Evolutionary conservation across 2,113 vertebrate species (phyloP).

Genomic region (Neogale vison): DNA sequence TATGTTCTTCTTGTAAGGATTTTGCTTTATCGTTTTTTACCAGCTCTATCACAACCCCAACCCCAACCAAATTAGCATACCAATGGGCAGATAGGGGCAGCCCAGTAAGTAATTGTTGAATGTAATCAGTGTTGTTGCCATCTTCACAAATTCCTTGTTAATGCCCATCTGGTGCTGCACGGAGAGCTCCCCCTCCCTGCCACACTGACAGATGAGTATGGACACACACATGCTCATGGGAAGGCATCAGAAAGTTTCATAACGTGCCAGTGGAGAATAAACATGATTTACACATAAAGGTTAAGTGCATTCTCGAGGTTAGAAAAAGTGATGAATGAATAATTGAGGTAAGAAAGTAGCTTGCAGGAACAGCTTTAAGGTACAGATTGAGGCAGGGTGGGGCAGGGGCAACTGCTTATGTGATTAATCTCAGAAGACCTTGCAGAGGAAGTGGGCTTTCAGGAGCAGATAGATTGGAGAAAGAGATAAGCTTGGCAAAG

Average conservation of each 20-base stretch:
- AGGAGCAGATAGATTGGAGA: not conserved
- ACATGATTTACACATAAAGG: not conserved
- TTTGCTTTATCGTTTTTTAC: not conserved
- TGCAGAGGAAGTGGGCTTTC: constrained; percentile 23
- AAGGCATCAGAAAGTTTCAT: not conserved
- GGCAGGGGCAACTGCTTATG: not conserved
- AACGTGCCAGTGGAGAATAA: not conserved
- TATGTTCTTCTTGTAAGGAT: not conserved
- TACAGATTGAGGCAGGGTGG: not conserved
- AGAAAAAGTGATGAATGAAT: not conserved
- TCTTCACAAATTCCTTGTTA: not conserved
- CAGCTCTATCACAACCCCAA: not conserved
- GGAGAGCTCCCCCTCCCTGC: not conserved
- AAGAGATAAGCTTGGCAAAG: not conserved
- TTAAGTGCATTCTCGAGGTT: not conserved
- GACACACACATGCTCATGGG: not conserved
- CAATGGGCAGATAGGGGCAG: not conserved
- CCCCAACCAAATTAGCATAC: not conserved
- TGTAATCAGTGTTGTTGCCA: not conserved
- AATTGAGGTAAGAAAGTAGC: not conserved
- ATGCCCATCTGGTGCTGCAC: not conserved
- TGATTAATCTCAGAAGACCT: constrained; percentile 21
- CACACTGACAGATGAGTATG: not conserved
- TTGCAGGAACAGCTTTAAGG: not conserved
- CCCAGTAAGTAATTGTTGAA: not conserved